Evolutionary conservation across 2,888 invertebrate genomes (phyloP), one percentile per base, ranked within the genome.

Genomic region (Cryptus armator): DNA sequence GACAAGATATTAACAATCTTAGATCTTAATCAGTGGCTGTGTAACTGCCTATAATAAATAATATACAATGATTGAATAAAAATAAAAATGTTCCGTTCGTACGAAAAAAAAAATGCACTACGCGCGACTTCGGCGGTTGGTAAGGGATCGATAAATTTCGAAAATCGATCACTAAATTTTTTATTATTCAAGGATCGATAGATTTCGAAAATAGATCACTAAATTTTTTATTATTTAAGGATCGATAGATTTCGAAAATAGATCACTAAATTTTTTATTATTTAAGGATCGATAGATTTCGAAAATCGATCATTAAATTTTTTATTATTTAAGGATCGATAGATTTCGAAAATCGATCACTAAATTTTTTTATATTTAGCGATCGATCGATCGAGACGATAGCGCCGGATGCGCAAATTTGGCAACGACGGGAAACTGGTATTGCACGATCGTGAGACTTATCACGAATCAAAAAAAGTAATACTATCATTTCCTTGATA

Each of bases 231-330:
- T n/a, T n/a, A n/a, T n/a, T n/a, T n/a, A n/a, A n/a, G n/a, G 51
- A 77, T 72, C 71, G 77, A 77, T 82, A n/a, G 16, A 24, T 24
- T 24, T 1, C 24, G 24, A 24, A 1, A 2, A 24, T 24, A 24
- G 24, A n/a, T n/a, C n/a, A n/a, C n/a, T n/a, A n/a, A n/a, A n/a
- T n/a, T n/a, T n/a, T n/a, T n/a, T n/a, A n/a, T n/a, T n/a, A n/a
- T n/a, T n/a, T n/a, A n/a, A n/a, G n/a, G n/a, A n/a, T n/a, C n/a
- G n/a, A n/a, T n/a, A n/a, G n/a, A n/a, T n/a, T n/a, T n/a, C n/a
- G n/a, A n/a, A n/a, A n/a, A n/a, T n/a, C n/a, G n/a, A n/a, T n/a
- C n/a, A n/a, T n/a, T n/a, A n/a, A n/a, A n/a, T n/a, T n/a, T n/a
- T n/a, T n/a, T n/a, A n/a, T n/a, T n/a, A n/a, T n/a, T n/a, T n/a